Evolutionary conservation across 2,797 vertebrate genomes (phyloP), one percentile per base, ranked within the genome.

Genomic region (Scolopax rusticola): DNA sequence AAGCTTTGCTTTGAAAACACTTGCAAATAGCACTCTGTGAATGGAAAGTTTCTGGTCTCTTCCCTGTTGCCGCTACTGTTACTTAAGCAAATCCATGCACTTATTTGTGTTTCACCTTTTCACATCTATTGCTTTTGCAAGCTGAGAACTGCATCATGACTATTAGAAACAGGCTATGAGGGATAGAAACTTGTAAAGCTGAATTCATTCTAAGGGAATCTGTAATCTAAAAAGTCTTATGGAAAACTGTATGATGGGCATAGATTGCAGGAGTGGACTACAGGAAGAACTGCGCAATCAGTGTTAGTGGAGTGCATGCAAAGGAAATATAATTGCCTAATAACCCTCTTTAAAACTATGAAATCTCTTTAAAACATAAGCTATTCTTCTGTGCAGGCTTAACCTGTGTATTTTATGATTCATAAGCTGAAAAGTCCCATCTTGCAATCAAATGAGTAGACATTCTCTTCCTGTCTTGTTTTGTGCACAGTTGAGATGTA

Each of bases 11-110:
- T n/a, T 57, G 76, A 32, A 51, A 80, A 38, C 7, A 2, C 47
- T 77, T 51, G 38, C 7, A 30, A 33, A 45, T 40, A 28, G 19
- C 9, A 13, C 59, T 9, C 32, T 3, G 16, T 45, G 45, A 65
- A 40, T 16, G 15, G 80, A 12, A 82, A 67, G 27, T 41, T 87
- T 77, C 41, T 54, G 65, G 6, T 40, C 50, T 51, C 43, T 60
- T 73, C 12, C 2, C 33, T 54, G 20, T 45, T 41, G 15, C 41
- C 5, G 0, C 21, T 18, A 2, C 15, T 13, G 17, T 20, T 45
- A 14, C 18, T 45, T 11, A 23, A 21, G 21, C 12, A 60, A 61
- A 77, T 38, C 45, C 9, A 1, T 18, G 36, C 0, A 0, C 5
- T 74, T 71, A 9, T 2, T 45, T 80, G 76, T 53, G 18, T 33